These are phyloP conservation scores for Pharmacophagus antenor DNA, from an alignment of 2,888 invertebrate species.

Conservation along the genomic window DNA sequence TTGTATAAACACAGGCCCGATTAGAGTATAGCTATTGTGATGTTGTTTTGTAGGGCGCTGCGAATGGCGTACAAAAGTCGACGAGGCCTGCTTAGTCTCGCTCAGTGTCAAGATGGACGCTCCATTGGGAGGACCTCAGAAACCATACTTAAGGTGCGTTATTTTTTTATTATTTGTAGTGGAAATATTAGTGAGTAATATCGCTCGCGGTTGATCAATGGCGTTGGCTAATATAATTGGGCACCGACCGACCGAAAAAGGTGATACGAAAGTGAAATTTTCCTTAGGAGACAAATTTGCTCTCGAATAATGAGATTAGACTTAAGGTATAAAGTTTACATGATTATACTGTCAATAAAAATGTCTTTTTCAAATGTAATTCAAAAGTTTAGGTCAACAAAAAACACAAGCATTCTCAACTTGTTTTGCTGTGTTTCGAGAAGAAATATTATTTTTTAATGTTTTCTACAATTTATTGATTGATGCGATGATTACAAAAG, in stretches of 20 bases:
- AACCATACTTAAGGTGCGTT: constrained; percentile 69
- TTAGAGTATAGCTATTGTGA: constrained; percentile 60
- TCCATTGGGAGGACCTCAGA: constrained; percentile 61
- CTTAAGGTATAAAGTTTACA: too few species aligned
- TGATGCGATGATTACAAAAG: too few species aligned
- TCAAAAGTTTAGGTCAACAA: background rate
- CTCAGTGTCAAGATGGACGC: constrained; percentile 66
- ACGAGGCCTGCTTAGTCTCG: constrained; percentile 64
- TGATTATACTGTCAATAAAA: background rate
- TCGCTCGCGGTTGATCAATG: background rate
- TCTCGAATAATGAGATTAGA: too few species aligned
- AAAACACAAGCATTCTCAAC: too few species aligned
- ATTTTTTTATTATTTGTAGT: background rate
- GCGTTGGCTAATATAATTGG: background rate
- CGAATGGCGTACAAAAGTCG: constrained; percentile 78
- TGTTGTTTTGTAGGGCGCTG: constrained; percentile 61
- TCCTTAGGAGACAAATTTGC: too few species aligned
- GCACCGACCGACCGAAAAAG: background rate
- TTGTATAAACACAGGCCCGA: constrained; percentile 57
- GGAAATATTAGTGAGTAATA: background rate
- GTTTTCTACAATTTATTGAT: too few species aligned
- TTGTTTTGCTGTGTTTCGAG: too few species aligned
- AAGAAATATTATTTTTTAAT: too few species aligned
- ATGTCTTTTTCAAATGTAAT: background rate
- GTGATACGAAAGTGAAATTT: background rate